A percentile compares a stretch with the other conserved stretches of the same genome.
These are phyloP conservation scores for Lepilemur septentrionalis DNA, from an alignment of 2,797 vertebrate species.

Conservation along the genomic window DNA sequence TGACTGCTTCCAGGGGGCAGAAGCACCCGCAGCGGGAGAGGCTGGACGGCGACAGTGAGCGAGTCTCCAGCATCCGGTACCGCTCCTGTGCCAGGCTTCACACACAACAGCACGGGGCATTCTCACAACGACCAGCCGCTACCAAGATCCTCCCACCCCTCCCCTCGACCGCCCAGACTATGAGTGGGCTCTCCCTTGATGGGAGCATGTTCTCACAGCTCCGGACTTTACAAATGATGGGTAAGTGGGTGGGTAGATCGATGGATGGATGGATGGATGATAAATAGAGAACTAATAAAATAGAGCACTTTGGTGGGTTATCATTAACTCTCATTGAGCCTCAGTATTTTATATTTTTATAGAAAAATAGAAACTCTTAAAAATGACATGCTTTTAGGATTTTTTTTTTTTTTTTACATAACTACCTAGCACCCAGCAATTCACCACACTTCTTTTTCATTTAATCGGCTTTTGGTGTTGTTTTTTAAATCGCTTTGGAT, in stretches of 20 bases:
- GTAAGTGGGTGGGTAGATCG: neutral
- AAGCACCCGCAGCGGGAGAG: accelerated
- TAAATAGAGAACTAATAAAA: neutral
- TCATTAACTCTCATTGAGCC: neutral
- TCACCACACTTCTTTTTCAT: neutral
- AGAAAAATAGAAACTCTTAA: neutral
- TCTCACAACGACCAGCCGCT: accelerated
- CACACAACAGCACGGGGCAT: accelerated
- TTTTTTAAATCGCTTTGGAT: neutral
- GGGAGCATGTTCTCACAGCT: neutral
- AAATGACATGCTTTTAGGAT: neutral
- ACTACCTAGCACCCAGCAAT: neutral
- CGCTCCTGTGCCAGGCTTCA: neutral
- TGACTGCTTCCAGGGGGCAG: neutral
- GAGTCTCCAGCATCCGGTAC: accelerated
- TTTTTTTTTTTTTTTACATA: neutral
- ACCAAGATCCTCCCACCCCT: too few relatives aligned
- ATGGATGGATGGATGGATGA: neutral
- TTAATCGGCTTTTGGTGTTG: neutral
- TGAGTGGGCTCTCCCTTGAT: accelerated
- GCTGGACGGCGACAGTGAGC: neutral
- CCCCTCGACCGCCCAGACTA: neutral
- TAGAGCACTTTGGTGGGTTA: neutral
- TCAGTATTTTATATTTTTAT: neutral
- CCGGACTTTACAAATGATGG: neutral